Conservation (phyloP, 2,797 vertebrate genomes). For the Peromyscus nudipes region DNA sequence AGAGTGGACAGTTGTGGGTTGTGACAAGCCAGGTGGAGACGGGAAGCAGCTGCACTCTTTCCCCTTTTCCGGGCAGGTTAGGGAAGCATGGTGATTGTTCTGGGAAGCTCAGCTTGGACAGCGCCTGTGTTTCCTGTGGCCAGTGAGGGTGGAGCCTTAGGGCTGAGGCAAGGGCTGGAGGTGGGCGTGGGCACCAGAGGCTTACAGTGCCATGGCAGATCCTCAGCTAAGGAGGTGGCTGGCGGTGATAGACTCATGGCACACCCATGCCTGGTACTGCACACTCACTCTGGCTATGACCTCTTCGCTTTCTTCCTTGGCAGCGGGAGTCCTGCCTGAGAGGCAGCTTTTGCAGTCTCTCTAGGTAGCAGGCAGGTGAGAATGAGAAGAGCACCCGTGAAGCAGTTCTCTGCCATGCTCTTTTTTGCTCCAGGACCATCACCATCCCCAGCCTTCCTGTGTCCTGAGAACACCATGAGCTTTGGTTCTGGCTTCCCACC, state of each 20-base stretch:
- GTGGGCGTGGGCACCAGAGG: not conserved
- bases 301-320: not conserved
- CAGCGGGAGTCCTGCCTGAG: not conserved
- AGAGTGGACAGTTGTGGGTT: not conserved
- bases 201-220: fast-evolving
- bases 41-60: conserved; percentile 31
- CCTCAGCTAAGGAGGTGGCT: not conserved
- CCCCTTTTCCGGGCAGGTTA: conserved; percentile 52
- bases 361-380: not conserved
- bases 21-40: conserved; percentile 61
- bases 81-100: not conserved
- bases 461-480: not conserved
- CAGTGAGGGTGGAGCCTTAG: not conserved
- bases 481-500: not conserved
- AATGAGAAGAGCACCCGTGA: fast-evolving
- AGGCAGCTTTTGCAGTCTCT: not conserved
- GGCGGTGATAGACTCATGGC: not conserved
- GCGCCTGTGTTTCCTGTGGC: not conserved
- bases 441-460: fast-evolving
- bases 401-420: not conserved
- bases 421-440: not conserved
- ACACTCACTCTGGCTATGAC: not conserved
- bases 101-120: conserved; percentile 27
- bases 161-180: not conserved
- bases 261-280: no score